Evolutionary conservation across 2,113 vertebrate genomes (phyloP).

Genomic region (Pluvianellus socialis): DNA sequence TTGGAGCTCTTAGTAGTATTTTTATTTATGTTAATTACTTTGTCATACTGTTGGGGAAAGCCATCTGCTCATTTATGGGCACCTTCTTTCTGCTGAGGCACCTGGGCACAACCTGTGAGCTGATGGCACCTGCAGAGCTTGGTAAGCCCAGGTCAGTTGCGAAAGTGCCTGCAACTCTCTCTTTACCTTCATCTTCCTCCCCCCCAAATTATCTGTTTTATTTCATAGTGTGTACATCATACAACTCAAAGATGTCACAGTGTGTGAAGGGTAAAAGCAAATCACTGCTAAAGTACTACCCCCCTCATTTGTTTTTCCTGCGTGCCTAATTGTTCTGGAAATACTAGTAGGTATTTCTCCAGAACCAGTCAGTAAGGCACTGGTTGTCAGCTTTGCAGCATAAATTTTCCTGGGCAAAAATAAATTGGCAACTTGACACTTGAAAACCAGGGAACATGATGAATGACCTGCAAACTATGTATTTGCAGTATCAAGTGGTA

Average conservation of each 20-base stretch:
- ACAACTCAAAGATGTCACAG: neutral
- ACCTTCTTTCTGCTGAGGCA: neutral
- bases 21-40: neutral
- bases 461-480: neutral
- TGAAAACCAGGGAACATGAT: neutral
- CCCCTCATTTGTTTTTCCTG: neutral
- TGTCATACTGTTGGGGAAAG: neutral
- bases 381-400: neutral
- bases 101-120: neutral
- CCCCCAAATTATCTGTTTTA: neutral
- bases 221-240: neutral
- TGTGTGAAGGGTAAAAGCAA: neutral
- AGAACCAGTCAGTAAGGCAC: neutral
- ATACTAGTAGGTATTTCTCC: neutral
- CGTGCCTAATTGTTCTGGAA: neutral
- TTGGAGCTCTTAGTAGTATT: neutral
- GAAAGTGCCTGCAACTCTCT: neutral
- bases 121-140: neutral
- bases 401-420: neutral
- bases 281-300: neutral
- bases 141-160: neutral
- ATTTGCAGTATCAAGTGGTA: neutral
- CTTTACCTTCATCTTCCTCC: neutral
- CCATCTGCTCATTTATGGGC: neutral
- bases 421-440: neutral